Evolutionary conservation across 2,888 invertebrate genomes (phyloP).

Genomic region (Chorisops tibialis): DNA sequence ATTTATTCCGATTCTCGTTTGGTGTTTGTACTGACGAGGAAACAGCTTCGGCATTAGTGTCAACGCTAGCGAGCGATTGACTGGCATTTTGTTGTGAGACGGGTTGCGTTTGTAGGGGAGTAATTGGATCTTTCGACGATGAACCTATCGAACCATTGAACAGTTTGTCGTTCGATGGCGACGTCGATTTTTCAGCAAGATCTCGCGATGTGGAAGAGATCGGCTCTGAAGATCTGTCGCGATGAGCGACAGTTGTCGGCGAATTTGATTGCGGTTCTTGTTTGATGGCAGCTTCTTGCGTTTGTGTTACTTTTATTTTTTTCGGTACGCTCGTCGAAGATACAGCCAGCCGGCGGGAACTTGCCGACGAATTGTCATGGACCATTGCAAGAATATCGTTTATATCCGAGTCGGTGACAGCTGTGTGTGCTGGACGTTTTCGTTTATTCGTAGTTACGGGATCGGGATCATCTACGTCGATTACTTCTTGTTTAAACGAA

Average conservation of each 20-base stretch:
- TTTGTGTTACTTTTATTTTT: background rate
- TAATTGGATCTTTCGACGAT: background rate
- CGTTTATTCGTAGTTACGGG: background rate
- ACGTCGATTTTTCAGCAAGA: background rate
- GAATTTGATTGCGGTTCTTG: background rate
- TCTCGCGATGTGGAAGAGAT: too few species aligned
- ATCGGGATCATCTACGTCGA: slow-evolving; percentile 14
- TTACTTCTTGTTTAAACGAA: slow-evolving; percentile 26
- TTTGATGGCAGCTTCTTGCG: background rate
- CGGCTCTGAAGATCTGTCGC: background rate
- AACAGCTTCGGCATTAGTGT: background rate
- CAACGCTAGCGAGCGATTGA: background rate
- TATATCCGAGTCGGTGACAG: slow-evolving; percentile 29
- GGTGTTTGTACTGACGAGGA: slow-evolving; percentile 15
- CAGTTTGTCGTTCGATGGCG: background rate
- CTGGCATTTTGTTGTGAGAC: background rate
- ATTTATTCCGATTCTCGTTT: background rate
- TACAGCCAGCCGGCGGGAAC: background rate
- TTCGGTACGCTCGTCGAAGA: background rate
- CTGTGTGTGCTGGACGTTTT: background rate
- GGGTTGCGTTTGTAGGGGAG: background rate
- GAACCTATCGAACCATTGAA: too few species aligned
- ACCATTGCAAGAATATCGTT: slow-evolving; percentile 28
- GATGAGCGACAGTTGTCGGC: background rate
- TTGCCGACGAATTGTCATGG: slow-evolving; percentile 16